phyloP scores from a whole-genome alignment of 2,888 invertebrate genomes.

The Eurytoma californica region DNA sequence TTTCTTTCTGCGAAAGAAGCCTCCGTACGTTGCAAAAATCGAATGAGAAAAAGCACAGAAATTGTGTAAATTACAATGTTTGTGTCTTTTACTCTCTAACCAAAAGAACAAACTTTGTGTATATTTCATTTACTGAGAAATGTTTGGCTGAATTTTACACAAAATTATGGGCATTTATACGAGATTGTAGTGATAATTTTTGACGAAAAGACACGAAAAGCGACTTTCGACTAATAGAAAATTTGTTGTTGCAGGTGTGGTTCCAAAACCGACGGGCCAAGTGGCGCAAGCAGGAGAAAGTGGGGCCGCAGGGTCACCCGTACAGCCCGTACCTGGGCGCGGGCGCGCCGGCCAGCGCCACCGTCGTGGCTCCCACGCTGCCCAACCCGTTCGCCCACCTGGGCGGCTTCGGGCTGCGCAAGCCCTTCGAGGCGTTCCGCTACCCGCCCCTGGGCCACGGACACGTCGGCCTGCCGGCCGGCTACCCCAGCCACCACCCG shows the following conservation, averaged over 20 bases:
- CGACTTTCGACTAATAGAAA: background rate
- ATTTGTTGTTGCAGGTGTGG: conserved; percentile 85
- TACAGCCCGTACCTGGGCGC: conserved; percentile 89
- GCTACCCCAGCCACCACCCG: conserved; percentile 78
- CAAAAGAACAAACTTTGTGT: too few relatives aligned
- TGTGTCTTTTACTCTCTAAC: too few relatives aligned
- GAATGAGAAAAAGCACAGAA: too few relatives aligned
- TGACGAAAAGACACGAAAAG: too few relatives aligned
- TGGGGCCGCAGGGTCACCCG: conserved; percentile 92
- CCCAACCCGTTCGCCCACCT: conserved; percentile 89
- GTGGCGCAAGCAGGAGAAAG: conserved; percentile 95
- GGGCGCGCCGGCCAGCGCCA: conserved; percentile 80
- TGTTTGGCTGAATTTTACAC: too few relatives aligned
- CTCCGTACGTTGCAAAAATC: too few relatives aligned
- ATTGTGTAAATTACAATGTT: too few relatives aligned
- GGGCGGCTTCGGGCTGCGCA: conserved; percentile 80
- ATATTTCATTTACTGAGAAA: too few relatives aligned
- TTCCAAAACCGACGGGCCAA: conserved; percentile 94
- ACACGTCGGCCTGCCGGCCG: conserved; percentile 78
- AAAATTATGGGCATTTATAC: too few relatives aligned
- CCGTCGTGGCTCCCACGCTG: conserved; percentile 84
- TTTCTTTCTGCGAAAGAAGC: too few relatives aligned
- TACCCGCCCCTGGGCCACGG: conserved; percentile 78
- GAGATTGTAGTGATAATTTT: too few relatives aligned
- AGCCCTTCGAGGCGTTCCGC: conserved; percentile 82